Evolutionary conservation across 2,113 vertebrate genomes (phyloP), one percentile per base, ranked within the genome.

Genomic region (Megatriorchis doriae): DNA sequence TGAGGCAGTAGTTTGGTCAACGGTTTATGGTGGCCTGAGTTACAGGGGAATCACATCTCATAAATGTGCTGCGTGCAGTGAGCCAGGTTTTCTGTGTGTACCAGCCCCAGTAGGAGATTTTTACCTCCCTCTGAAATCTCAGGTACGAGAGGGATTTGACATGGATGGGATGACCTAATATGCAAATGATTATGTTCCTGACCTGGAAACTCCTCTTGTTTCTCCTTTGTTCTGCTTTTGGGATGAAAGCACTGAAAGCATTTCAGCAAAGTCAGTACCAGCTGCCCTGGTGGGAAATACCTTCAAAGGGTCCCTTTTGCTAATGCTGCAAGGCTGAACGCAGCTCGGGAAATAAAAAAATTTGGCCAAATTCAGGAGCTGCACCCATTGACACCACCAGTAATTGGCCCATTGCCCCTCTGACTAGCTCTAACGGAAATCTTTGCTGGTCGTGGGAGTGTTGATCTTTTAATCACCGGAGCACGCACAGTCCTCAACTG

Each of bases 191-290:
- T 94, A 72, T 0, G 0, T 84, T 72, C 36, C 83, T 96, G 94
- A 92, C 94, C 86, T 93, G 95, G 83, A 96, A 93, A 95, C 34
- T 87, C 83, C 56, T 86, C 50, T 83, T 90, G 15, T 88, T 95
- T 91, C 94, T 92, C 80, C 74, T 89, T 95, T 95, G 73, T 94
- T 96, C 65, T 89, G 27, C 48, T 85, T 87, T 81, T 67, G 63
- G 80, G 83, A 85, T 72, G 34, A 94, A 96, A 96, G 75, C 17
- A 80, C 52, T 25, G 21, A 90, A 45, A 93, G 20, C 56, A 67
- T 91, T 95, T 96, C 91, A 93, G 91, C 91, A 88, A 87, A 94
- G 65, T 91, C 83, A 89, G 81, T 94, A 82, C 10, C 45, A 92
- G 45, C 27, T 75, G 47, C 48, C 66, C 94, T 75, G 32, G 34